Percentiles rank a stretch among this genome's conserved stretches.
phyloP scores from a whole-genome alignment of 2,888 invertebrate species.

The Sylvicola cinctus region DNA sequence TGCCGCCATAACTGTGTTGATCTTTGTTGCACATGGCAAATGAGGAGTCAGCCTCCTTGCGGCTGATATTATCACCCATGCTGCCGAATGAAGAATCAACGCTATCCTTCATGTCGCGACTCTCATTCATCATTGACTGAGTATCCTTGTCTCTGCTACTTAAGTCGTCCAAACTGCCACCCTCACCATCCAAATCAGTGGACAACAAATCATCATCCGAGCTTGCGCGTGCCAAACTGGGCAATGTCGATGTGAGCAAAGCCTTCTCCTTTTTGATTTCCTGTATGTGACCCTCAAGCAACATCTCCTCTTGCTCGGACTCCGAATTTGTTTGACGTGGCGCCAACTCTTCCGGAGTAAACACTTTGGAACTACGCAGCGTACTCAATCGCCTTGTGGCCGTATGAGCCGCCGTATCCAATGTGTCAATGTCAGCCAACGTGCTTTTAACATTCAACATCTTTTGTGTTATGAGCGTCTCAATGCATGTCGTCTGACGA shows the following conservation, averaged over 20 bases:
- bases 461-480: conserved; percentile 76
- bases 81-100: conserved; percentile 12
- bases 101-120: conserved; percentile 11
- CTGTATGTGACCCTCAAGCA: conserved; percentile 56
- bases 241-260: conserved; percentile 55
- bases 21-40: conserved; percentile 4
- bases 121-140: conserved; percentile 10
- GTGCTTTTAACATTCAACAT: conserved; percentile 65
- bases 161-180: conserved; percentile 40
- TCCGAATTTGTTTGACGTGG: conserved; percentile 16
- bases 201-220: conserved; percentile 74
- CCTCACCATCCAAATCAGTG: conserved; percentile 58
- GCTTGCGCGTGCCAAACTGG: conserved; percentile 59
- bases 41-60: conserved; percentile 6
- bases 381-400: conserved; percentile 60
- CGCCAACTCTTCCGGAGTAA: conserved; percentile 25
- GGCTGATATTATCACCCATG: conserved; percentile 8
- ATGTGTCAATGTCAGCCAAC: conserved; percentile 71
- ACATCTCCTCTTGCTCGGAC: conserved; percentile 49
- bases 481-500: conserved; percentile 74
- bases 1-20: background rate
- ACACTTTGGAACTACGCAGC: conserved; percentile 52
- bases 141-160: conserved; percentile 11
- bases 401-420: conserved; percentile 73
- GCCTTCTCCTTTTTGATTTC: conserved; percentile 69